Conservation (phyloP, 2,113 vertebrate species). For the Eulemur rufifrons region DNA sequence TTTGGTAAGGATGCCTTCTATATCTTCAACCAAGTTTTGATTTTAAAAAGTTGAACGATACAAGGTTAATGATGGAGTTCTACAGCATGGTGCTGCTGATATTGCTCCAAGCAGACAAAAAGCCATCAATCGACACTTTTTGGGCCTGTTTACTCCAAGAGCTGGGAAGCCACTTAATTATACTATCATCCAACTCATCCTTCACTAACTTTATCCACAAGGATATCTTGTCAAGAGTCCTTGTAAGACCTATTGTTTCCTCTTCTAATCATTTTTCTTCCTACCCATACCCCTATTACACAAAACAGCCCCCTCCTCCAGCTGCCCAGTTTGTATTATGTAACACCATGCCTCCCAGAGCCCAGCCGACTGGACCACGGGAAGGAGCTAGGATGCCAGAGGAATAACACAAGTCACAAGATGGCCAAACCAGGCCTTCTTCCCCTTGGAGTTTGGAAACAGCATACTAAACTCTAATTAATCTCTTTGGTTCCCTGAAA, state of each 20-base stretch:
- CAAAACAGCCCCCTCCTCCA: not conserved
- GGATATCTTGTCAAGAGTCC: conserved; percentile 1
- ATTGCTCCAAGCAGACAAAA: not conserved
- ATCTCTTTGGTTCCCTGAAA: not conserved
- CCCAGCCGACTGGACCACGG: not conserved
- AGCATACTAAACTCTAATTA: not conserved
- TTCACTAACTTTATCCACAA: conserved; percentile 46
- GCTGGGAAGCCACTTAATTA: not conserved
- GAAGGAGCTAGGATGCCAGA: not conserved
- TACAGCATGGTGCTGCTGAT: not conserved
- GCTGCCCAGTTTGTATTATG: not conserved
- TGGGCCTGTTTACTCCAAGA: not conserved
- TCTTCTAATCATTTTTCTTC: not conserved
- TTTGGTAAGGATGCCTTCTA: conserved; percentile 12
- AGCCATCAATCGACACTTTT: not conserved
- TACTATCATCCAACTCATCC: not conserved
- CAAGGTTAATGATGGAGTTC: not conserved
- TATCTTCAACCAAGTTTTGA: conserved; percentile 39
- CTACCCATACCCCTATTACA: not conserved
- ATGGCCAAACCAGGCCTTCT: not conserved
- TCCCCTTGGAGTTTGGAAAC: not conserved
- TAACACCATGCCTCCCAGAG: not conserved
- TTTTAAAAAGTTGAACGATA: conserved; percentile 1
- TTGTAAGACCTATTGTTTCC: not conserved
- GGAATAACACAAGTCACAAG: not conserved